Conservation (phyloP, 2,888 invertebrate genomes). For the Corythucha ciliata region DNA sequence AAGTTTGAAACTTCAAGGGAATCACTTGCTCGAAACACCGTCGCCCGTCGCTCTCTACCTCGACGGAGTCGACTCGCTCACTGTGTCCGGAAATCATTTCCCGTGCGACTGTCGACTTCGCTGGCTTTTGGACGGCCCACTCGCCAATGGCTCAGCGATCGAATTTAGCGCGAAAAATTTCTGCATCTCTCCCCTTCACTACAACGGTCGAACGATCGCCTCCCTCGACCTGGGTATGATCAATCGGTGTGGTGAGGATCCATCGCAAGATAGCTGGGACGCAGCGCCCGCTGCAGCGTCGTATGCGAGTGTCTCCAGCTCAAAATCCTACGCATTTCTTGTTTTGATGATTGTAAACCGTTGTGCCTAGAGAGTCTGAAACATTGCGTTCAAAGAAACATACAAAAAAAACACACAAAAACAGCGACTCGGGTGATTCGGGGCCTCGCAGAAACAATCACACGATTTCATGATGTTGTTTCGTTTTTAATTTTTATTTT, state of each 20-base stretch:
- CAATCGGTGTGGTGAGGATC: conserved; percentile 58
- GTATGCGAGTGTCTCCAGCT: too few relatives aligned
- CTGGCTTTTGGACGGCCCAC: conserved; percentile 63
- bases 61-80: conserved; percentile 60
- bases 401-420: too few relatives aligned
- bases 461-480: too few relatives aligned
- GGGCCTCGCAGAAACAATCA: too few relatives aligned
- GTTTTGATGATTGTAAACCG: too few relatives aligned
- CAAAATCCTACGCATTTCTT: too few relatives aligned
- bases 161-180: conserved; percentile 66
- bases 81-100: conserved; percentile 69
- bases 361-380: too few relatives aligned
- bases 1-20: conserved; percentile 65
- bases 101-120: conserved; percentile 80
- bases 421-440: too few relatives aligned
- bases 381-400: too few relatives aligned
- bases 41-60: conserved; percentile 56
- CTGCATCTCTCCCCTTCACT: conserved; percentile 76
- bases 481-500: too few relatives aligned
- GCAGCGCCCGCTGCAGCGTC: conserved; percentile 19
- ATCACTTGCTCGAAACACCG: conserved; percentile 72
- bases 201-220: conserved; percentile 65
- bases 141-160: conserved; percentile 48
- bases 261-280: conserved; percentile 53
- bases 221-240: conserved; percentile 56